Evolutionary conservation across 2,797 vertebrate genomes (phyloP), one percentile per base, ranked within the genome.

Genomic region (Rhinoraja longicauda): DNA sequence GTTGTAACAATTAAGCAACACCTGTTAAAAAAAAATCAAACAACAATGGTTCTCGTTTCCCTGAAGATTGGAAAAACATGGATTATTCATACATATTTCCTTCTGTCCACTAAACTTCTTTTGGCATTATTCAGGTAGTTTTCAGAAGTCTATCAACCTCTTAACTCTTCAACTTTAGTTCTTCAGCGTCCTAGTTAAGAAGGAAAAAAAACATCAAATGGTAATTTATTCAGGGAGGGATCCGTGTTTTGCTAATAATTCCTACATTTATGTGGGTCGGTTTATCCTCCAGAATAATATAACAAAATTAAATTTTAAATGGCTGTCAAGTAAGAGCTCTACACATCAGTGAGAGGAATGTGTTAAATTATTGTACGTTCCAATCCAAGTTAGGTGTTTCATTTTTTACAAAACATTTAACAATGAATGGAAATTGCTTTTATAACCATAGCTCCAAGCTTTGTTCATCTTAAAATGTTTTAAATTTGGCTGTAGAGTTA

Each of bases 121-220:
- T 73, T 91, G 36, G 9, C 39, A 39, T 72, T 64, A 90, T 2
- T 32, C 17, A 8, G 39, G 24, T 29, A 29, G 21, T 12, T 24
- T 75, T 21, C 90, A 92, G 70, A 92, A 57, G 26, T 57, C 39
- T 12, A 92, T 72, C 64, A 92, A 75, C 13, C 72, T 29, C 39
- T 92, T 92, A 53, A 53, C 36, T 36, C n/a, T 88, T 39, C n/a
- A 88, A 64, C 62, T 67, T 64, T 6, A 32, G 64, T 88, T 12
- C 24, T 92, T 92, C 90, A 92, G 45, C 53, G 67, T 75, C 90
- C 90, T 92, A 70, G 0, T 1, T 6, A 92, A 92, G 72, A 36
- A 53, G 24, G 32, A 39, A 90, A 92, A 92, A 10, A 79, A 75
- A n/a, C 15, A 92, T 73, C 12, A 36, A 39, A 88, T 26, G n/a